Evolutionary conservation across 2,888 invertebrate species (phyloP).

Genomic region (Abrostola triplasia): DNA sequence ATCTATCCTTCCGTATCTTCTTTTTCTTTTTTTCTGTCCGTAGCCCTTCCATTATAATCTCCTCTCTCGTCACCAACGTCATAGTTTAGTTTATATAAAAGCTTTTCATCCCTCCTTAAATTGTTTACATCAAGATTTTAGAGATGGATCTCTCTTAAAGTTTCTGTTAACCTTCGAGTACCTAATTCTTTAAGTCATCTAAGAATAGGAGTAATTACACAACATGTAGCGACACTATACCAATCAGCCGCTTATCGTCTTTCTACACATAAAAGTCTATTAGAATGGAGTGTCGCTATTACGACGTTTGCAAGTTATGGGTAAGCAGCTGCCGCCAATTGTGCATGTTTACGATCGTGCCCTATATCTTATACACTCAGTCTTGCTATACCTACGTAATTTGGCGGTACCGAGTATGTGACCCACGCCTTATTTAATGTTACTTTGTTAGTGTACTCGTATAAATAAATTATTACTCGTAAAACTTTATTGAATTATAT

Average conservation of each 20-base stretch:
- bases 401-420: neutral
- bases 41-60: too few species aligned
- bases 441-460: neutral
- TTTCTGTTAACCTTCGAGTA: too few species aligned
- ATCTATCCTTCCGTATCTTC: too few species aligned
- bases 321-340: conserved; percentile 41
- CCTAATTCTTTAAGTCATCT: too few species aligned
- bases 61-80: too few species aligned
- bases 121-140: too few species aligned
- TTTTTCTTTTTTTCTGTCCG: too few species aligned
- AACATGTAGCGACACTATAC: neutral
- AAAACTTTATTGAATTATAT: too few species aligned
- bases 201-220: too few species aligned
- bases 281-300: conserved; percentile 22
- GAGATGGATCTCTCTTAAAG: too few species aligned
- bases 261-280: conserved; percentile 16
- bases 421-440: neutral
- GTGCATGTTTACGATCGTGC: conserved; percentile 39
- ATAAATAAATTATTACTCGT: neutral
- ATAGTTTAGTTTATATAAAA: too few species aligned
- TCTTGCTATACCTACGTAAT: conserved; percentile 9
- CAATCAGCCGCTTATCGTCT: conserved; percentile 4
- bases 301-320: conserved; percentile 35
- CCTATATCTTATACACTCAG: conserved; percentile 23
- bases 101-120: too few species aligned